Percentiles rank a stretch among this genome's conserved stretches.
These are phyloP conservation scores for Apus apus DNA, from an alignment of 2,113 vertebrate species.

Conservation along the genomic window DNA sequence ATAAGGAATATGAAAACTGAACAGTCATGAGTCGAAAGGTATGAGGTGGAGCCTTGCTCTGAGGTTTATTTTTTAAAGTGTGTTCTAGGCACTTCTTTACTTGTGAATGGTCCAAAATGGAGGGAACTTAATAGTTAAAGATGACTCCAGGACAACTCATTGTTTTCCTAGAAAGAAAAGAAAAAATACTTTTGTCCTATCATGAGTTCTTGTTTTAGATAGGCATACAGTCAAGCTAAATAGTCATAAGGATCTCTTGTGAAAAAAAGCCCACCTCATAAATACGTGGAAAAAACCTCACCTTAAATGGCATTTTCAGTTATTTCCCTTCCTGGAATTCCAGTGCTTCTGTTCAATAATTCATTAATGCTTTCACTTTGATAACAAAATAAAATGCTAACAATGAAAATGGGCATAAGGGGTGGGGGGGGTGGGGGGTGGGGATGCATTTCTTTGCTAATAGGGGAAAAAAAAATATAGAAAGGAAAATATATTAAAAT, in stretches of 20 bases:
- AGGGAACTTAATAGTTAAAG: background rate
- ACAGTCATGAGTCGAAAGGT: background rate
- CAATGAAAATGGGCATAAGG: background rate
- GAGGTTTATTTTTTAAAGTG: background rate
- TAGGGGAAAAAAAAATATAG: background rate
- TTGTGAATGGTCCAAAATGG: background rate
- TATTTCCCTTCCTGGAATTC: background rate
- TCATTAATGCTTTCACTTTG: background rate
- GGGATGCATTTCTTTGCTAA: background rate
- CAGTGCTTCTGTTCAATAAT: background rate
- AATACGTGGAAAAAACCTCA: background rate
- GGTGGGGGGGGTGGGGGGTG: too few species aligned
- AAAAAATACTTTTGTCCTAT: background rate
- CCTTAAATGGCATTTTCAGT: background rate
- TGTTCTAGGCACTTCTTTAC: background rate
- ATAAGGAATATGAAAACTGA: slow-evolving; percentile 36
- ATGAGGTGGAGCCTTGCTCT: background rate
- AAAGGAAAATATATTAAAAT: background rate
- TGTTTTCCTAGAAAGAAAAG: background rate
- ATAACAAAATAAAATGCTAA: background rate
- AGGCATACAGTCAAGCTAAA: background rate
- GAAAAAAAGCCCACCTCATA: background rate
- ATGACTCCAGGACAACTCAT: background rate
- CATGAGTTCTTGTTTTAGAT: background rate
- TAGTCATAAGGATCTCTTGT: background rate